A percentile compares a stretch with the other conserved stretches of the same genome.
Evolutionary conservation across 64 coral and sea anemone species (phyloP).

Genomic region (Montipora cactus): DNA sequence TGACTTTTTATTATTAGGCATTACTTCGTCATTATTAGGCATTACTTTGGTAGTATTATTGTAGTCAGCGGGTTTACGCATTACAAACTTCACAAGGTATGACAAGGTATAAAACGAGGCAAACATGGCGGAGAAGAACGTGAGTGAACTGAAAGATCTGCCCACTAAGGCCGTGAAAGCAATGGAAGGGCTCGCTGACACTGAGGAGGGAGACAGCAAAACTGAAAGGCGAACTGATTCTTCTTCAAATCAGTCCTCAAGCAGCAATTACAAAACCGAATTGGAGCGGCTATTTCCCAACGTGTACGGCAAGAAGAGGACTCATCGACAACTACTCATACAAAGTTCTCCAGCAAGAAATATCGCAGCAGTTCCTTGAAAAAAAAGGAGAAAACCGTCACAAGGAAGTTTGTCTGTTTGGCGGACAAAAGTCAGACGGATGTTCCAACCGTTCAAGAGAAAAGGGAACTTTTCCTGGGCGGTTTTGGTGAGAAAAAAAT

Average conservation of each 20-base stretch:
- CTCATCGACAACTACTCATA: no score
- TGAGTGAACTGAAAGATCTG: not conserved
- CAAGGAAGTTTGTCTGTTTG: no score
- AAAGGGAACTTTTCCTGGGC: no score
- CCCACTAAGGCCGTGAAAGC: not conserved
- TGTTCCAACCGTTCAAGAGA: no score
- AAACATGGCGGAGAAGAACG: not conserved
- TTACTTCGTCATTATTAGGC: not conserved
- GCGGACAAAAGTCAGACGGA: no score
- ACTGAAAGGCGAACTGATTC: not conserved
- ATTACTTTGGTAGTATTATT: not conserved
- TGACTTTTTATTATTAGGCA: not conserved
- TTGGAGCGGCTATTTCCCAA: constrained; percentile 59
- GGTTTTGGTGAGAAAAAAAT: no score
- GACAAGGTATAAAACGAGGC: not conserved
- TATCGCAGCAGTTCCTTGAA: no score
- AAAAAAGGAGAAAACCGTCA: no score
- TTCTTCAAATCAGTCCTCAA: not conserved
- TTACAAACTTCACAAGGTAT: no score
- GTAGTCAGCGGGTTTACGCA: not conserved
- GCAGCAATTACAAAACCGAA: constrained; percentile 20
- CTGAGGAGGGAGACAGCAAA: not conserved
- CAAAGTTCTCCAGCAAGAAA: no score
- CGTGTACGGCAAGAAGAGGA: constrained; percentile 12
- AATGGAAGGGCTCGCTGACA: not conserved